These are phyloP conservation scores for Ondatra zibethicus DNA, from an alignment of 2,113 vertebrate genomes.

Conservation along the genomic window DNA sequence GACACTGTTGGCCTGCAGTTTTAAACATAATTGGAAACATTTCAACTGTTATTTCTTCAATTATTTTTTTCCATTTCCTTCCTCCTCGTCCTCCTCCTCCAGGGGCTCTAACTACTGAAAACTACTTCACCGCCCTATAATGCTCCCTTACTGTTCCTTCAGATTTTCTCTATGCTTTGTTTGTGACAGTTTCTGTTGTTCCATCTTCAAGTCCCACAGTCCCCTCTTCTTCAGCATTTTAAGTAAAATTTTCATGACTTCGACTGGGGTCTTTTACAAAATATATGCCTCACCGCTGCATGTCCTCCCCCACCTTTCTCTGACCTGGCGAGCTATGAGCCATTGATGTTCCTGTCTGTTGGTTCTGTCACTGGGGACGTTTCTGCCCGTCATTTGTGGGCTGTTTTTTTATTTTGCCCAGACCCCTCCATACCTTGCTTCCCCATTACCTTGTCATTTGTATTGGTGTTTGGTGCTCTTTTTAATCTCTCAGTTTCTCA, in stretches of 20 bases:
- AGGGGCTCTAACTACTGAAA: background rate
- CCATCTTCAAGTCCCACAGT: background rate
- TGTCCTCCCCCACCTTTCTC: background rate
- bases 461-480: background rate
- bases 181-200: background rate
- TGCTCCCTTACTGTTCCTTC: background rate
- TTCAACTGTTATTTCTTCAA: background rate
- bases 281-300: background rate
- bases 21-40: background rate
- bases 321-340: background rate
- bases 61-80: background rate
- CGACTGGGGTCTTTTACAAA: background rate
- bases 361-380: accelerated
- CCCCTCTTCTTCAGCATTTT: background rate
- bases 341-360: accelerated
- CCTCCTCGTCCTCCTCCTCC: too few relatives aligned
- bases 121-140: too few relatives aligned
- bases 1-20: background rate
- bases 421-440: background rate
- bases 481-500: background rate
- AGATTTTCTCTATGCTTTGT: background rate
- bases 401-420: background rate
- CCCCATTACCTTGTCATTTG: accelerated
- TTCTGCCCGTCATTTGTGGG: background rate
- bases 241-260: background rate